Conservation (phyloP, 2,113 vertebrate species). For the Megaceryle torquata region DNA sequence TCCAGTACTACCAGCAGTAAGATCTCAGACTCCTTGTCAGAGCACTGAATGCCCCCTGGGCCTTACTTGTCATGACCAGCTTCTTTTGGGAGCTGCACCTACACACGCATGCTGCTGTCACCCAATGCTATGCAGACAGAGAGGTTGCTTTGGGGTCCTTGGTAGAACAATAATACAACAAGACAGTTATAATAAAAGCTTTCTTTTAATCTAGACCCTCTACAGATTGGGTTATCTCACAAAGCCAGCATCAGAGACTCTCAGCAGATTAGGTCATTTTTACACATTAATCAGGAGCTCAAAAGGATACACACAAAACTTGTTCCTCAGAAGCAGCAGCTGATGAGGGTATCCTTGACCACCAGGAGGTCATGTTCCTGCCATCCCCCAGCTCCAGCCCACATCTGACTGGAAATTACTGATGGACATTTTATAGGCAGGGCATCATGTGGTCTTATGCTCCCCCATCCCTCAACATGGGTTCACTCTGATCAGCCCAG, state of each 20-base stretch:
- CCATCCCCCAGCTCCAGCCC: not conserved
- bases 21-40: not conserved
- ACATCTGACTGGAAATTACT: not conserved
- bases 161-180: not conserved
- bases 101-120: not conserved
- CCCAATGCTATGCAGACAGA: not conserved
- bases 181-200: not conserved
- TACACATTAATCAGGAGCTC: not conserved
- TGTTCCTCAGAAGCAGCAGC: not conserved
- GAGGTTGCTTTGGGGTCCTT: not conserved
- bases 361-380: fast-evolving
- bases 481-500: not conserved
- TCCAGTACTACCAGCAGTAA: not conserved
- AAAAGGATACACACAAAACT: not conserved
- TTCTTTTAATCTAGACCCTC: not conserved
- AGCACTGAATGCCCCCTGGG: not conserved
- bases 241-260: not conserved
- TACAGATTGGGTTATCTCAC: not conserved
- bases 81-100: not conserved
- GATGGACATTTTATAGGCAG: not conserved
- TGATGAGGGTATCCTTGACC: not conserved
- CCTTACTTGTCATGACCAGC: not conserved
- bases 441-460: fast-evolving
- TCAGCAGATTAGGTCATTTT: not conserved
- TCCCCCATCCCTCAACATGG: fast-evolving